These are phyloP conservation scores for Drosophila prostipennis DNA, from an alignment of 2,888 invertebrate genomes.

Conservation along the genomic window DNA sequence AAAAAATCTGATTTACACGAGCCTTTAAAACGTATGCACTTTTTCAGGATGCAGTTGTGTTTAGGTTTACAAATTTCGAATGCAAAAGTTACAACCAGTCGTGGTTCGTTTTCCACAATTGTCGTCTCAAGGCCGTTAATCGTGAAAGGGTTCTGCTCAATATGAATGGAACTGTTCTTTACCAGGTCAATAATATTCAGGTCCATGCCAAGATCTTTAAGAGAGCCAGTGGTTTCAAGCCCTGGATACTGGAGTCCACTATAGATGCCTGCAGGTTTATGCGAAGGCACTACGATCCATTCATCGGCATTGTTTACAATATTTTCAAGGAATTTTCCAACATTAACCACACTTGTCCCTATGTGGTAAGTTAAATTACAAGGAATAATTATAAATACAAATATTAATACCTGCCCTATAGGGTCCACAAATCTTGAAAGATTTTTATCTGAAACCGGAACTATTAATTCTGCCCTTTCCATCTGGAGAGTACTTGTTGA, in stretches of 20 bases:
- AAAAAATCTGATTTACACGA: too few relatives aligned
- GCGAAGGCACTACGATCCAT: background rate
- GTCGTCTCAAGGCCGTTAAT: conserved; percentile 22
- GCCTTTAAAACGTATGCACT: rapidly evolving
- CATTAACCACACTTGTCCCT: conserved; percentile 41
- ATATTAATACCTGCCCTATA: background rate
- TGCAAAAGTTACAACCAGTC: conserved; percentile 31
- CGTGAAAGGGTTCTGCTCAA: conserved; percentile 23
- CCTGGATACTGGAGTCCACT: conserved; percentile 4
- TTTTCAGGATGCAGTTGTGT: conserved; percentile 4
- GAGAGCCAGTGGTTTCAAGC: conserved; percentile 27
- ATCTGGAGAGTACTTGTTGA: conserved; percentile 33
- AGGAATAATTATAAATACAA: too few relatives aligned
- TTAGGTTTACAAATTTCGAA: conserved; percentile 24
- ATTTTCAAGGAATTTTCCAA: conserved; percentile 11
- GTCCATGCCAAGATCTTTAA: background rate
- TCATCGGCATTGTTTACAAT: background rate
- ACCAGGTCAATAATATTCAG: conserved; percentile 4
- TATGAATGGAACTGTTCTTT: conserved; percentile 1
- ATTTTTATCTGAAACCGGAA: conserved; percentile 22
- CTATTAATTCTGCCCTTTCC: conserved; percentile 29
- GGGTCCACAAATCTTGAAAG: background rate
- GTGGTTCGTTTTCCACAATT: conserved; percentile 29
- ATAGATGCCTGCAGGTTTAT: conserved; percentile 17
- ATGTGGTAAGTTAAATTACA: conserved; percentile 19